These are phyloP conservation scores for Petrolisthes cinctipes DNA, from an alignment of 2,888 invertebrate species.

Conservation along the genomic window DNA sequence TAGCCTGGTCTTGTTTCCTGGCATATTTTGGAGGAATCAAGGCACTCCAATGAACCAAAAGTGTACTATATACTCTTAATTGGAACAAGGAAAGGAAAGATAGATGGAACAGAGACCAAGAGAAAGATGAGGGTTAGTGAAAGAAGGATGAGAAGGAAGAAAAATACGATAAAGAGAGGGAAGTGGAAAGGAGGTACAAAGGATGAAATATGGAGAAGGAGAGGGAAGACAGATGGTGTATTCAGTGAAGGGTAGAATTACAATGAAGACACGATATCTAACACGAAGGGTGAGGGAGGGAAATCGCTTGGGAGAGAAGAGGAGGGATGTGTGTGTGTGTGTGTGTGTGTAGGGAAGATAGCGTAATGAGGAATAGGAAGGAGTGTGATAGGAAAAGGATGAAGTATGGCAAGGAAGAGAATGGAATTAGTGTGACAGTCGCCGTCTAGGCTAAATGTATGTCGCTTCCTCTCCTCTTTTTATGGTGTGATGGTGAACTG, in stretches of 20 bases:
- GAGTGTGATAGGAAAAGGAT: background rate
- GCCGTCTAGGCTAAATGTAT: too few relatives aligned
- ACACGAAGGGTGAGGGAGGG: conserved; percentile 8
- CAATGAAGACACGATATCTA: background rate
- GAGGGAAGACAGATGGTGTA: background rate
- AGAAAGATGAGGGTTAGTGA: background rate
- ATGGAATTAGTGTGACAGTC: too few relatives aligned
- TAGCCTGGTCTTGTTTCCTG: too few relatives aligned
- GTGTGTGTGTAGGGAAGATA: background rate
- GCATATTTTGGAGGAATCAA: too few relatives aligned
- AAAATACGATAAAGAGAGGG: background rate
- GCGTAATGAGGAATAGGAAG: background rate
- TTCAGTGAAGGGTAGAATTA: too few relatives aligned
- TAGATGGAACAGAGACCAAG: background rate
- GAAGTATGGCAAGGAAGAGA: too few relatives aligned
- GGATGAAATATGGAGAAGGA: background rate
- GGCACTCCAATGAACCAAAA: too few relatives aligned
- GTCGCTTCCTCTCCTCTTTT: too few relatives aligned
- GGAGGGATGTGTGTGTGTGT: background rate
- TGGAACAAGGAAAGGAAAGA: background rate
- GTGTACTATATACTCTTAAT: background rate
- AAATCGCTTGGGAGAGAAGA: background rate
- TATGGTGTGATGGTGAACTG: too few relatives aligned
- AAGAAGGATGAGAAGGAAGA: background rate
- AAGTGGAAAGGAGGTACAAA: background rate